Conservation (phyloP, 2,797 vertebrate species). For the Tolypeutes matacus region DNA sequence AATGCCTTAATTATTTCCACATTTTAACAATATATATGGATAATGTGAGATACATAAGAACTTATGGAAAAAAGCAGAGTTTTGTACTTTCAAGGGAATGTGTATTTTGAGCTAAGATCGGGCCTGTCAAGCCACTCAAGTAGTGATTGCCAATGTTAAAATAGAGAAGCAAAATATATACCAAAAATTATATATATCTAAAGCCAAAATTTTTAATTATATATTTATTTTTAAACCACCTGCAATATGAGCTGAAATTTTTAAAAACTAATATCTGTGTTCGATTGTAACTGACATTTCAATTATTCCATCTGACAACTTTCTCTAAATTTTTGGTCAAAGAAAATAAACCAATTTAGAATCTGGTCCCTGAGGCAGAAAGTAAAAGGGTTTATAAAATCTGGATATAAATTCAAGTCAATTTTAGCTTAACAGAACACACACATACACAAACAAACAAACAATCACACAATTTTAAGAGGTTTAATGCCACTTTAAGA, state of each 20-base stretch:
- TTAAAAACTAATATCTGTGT: slow-evolving; percentile 43
- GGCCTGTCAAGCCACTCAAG: background rate
- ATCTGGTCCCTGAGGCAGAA: slow-evolving; percentile 48
- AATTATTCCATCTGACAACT: slow-evolving; percentile 5
- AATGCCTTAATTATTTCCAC: background rate
- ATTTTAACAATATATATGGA: background rate
- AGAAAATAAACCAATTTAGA: slow-evolving; percentile 75
- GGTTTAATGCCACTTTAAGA: background rate
- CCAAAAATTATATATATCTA: background rate
- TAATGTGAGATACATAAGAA: background rate
- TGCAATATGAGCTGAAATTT: slow-evolving; percentile 66
- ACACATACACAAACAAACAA: background rate
- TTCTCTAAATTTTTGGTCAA: slow-evolving; percentile 67
- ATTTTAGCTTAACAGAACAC: slow-evolving; percentile 43
- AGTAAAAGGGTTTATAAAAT: slow-evolving; percentile 24
- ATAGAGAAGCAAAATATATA: slow-evolving; percentile 39
- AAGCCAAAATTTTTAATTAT: slow-evolving; percentile 48
- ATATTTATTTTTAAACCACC: slow-evolving; percentile 74
- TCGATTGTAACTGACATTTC: slow-evolving; percentile 75
- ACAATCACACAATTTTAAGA: background rate
- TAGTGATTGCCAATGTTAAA: slow-evolving; percentile 23
- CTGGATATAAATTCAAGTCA: slow-evolving; percentile 63
- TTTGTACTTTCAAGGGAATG: too few species aligned
- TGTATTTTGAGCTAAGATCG: too few species aligned
- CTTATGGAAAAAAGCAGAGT: background rate